Conservation (phyloP, 2,113 vertebrate species). For the Condylura cristata region DNA sequence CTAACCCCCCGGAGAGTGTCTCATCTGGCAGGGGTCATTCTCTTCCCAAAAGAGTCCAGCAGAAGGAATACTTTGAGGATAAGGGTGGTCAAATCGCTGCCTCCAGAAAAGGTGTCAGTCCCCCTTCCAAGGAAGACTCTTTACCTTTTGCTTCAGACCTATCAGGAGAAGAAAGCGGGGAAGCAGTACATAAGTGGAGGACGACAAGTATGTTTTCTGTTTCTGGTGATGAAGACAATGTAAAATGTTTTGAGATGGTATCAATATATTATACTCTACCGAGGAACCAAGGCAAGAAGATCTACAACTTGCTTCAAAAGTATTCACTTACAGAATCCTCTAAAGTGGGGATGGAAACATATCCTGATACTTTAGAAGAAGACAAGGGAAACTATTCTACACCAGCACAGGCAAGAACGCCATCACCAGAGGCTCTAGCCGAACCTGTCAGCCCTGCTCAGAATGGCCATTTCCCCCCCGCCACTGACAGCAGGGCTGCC, state of each 20-base stretch:
- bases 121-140: constrained; percentile 62
- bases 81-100: neutral
- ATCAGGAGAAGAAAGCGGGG: constrained; percentile 62
- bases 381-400: constrained; percentile 49
- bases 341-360: constrained; percentile 50
- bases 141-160: constrained; percentile 63
- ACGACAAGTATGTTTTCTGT: constrained; percentile 86
- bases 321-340: constrained; percentile 68
- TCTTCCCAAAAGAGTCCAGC: constrained; percentile 46
- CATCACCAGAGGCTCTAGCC: constrained; percentile 55
- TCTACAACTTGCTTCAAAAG: constrained; percentile 81
- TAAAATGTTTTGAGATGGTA: constrained; percentile 87
- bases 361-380: constrained; percentile 66
- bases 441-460: neutral
- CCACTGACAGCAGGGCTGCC: neutral
- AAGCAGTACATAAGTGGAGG: constrained; percentile 84
- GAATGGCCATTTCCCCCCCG: neutral
- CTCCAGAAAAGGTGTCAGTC: neutral
- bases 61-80: neutral
- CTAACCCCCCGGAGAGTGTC: neutral
- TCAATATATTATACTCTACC: constrained; percentile 88
- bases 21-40: neutral
- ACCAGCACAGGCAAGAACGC: constrained; percentile 35
- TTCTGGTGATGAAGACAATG: constrained; percentile 85
- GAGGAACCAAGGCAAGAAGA: constrained; percentile 81